Percentiles rank a stretch among this genome's conserved stretches.
phyloP scores from a whole-genome alignment of 2,888 invertebrate genomes.

The Frankliniella intonsa region DNA sequence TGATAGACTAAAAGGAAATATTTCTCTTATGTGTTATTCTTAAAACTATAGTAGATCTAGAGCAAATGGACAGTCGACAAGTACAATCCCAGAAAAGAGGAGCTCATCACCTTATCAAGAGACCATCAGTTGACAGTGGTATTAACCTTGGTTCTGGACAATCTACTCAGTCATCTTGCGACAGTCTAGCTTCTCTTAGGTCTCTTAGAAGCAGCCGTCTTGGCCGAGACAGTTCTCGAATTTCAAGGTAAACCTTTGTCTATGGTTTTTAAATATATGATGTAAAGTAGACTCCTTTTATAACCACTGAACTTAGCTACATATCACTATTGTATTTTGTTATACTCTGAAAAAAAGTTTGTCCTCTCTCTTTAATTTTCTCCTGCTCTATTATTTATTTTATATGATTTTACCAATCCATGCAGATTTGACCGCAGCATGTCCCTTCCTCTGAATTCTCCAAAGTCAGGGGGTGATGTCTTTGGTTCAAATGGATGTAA shows the following conservation, averaged over 20 bases:
- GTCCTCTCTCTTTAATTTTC: constrained; percentile 34
- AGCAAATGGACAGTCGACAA: constrained; percentile 31
- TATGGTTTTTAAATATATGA: constrained; percentile 20
- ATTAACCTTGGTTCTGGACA: constrained; percentile 63
- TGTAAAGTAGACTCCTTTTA: constrained; percentile 15
- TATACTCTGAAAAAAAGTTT: constrained; percentile 28
- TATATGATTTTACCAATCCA: no score
- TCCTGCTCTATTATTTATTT: background rate
- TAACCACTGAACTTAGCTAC: constrained; percentile 32
- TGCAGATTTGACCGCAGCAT: constrained; percentile 65
- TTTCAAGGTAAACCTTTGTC: constrained; percentile 48
- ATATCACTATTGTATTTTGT: constrained; percentile 28
- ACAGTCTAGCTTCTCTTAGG: constrained; percentile 44
- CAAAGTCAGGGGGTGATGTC: constrained; percentile 49
- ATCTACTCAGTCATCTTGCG: constrained; percentile 44
- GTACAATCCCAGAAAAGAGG: constrained; percentile 31
- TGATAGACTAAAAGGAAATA: no score
- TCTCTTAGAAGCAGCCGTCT: constrained; percentile 42
- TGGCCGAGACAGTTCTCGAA: constrained; percentile 46
- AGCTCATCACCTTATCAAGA: constrained; percentile 55
- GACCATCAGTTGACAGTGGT: constrained; percentile 74
- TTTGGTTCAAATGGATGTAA: constrained; percentile 16
- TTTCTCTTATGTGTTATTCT: no score
- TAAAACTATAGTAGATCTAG: constrained; percentile 14
- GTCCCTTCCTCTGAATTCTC: constrained; percentile 58